Evolutionary conservation across 2,888 invertebrate genomes (phyloP).

Genomic region (Drosophila hamatofila): DNA sequence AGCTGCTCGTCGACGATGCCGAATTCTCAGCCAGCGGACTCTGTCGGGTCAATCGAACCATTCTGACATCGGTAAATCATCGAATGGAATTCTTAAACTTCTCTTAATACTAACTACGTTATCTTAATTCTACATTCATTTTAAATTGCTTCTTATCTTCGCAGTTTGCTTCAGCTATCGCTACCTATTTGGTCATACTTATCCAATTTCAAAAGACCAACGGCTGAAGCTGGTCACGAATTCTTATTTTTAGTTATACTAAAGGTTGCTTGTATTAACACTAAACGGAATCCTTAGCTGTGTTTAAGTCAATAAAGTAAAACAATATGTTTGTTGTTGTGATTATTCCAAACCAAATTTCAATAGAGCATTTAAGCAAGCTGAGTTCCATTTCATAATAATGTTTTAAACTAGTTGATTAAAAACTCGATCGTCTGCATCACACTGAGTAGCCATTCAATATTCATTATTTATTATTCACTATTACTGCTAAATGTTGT

Average conservation of each 20-base stretch:
- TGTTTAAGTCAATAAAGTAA: constrained; percentile 47
- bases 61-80: constrained; percentile 86
- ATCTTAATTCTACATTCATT: background rate
- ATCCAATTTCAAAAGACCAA: constrained; percentile 87
- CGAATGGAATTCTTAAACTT: too few relatives aligned
- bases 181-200: constrained; percentile 87
- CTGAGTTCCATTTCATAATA: constrained; percentile 19
- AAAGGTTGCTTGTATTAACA: constrained; percentile 60
- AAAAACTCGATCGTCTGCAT: constrained; percentile 26
- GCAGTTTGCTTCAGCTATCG: constrained; percentile 86
- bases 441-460: too few relatives aligned
- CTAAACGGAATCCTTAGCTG: constrained; percentile 60
- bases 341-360: constrained; percentile 27
- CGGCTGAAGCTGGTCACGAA: constrained; percentile 70
- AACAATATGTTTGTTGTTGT: constrained; percentile 16
- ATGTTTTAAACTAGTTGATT: constrained; percentile 44
- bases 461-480: too few relatives aligned
- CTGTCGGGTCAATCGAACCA: constrained; percentile 86
- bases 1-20: constrained; percentile 79
- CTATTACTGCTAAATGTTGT: too few relatives aligned
- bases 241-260: constrained; percentile 43
- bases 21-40: constrained; percentile 87
- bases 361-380: constrained; percentile 38
- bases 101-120: too few relatives aligned
- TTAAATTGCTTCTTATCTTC: constrained; percentile 23